Evolutionary conservation across 2,113 vertebrate genomes (phyloP).

Genomic region (Laterallus jamaicensis): DNA sequence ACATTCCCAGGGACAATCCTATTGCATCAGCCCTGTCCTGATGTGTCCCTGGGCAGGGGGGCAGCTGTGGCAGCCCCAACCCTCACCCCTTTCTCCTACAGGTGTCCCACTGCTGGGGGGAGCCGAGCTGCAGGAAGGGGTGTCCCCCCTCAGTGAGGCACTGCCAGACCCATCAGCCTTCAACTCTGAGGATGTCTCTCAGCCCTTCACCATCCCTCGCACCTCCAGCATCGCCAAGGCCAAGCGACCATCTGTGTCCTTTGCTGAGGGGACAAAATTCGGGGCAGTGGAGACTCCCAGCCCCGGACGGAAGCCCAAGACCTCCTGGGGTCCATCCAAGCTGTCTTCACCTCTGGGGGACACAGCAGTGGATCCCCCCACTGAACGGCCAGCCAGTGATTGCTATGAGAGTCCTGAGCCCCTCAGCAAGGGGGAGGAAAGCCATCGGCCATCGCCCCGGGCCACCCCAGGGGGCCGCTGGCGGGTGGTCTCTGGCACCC

Average conservation of each 20-base stretch:
- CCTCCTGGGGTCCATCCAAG: slow-evolving; percentile 74
- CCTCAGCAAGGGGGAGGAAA: slow-evolving; percentile 16
- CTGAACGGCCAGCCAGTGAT: background rate
- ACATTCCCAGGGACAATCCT: background rate
- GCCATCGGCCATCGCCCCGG: slow-evolving; percentile 13
- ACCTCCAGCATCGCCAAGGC: slow-evolving; percentile 95
- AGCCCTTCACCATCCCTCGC: slow-evolving; percentile 89
- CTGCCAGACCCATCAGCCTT: slow-evolving; percentile 79
- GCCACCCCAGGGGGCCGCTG: slow-evolving; percentile 54
- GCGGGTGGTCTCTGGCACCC: slow-evolving; percentile 71
- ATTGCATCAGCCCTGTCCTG: background rate
- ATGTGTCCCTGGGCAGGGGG: background rate
- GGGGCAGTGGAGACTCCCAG: slow-evolving; percentile 77
- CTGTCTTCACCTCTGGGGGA: slow-evolving; percentile 58
- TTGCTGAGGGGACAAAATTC: slow-evolving; percentile 95
- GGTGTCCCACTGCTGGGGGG: slow-evolving; percentile 62
- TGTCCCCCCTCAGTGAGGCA: slow-evolving; percentile 67
- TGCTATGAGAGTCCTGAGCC: slow-evolving; percentile 46
- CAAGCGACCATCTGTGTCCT: slow-evolving; percentile 94
- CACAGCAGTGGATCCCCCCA: background rate
- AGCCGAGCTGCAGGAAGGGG: slow-evolving; percentile 77
- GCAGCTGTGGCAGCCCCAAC: background rate
- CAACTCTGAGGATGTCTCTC: slow-evolving; percentile 82
- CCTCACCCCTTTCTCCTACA: background rate
- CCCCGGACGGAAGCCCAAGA: slow-evolving; percentile 79